A percentile compares a stretch with the other conserved stretches of the same genome.
Conservation (phyloP, 2,888 invertebrate genomes). For the Drosophila aldrichi region DNA sequence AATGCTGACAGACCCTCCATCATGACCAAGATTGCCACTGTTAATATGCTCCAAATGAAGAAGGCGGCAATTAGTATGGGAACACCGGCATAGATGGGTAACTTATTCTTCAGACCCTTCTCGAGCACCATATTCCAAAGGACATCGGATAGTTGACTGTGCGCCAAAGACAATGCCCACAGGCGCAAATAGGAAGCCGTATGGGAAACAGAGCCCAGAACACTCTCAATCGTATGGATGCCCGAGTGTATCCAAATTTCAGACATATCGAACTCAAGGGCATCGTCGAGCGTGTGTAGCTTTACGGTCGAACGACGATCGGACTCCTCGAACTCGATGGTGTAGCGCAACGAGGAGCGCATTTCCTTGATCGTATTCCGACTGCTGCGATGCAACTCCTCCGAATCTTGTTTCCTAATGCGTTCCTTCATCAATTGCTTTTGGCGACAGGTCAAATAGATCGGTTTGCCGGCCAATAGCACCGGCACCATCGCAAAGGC, state of each 20-base stretch:
- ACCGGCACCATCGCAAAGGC: slow-evolving; percentile 94
- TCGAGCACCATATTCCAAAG: slow-evolving; percentile 96
- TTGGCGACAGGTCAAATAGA: slow-evolving; percentile 88
- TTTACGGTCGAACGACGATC: slow-evolving; percentile 21
- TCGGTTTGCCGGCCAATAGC: slow-evolving; percentile 96
- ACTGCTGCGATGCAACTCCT: slow-evolving; percentile 11
- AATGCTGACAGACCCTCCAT: slow-evolving; percentile 99
- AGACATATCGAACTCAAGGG: slow-evolving; percentile 54
- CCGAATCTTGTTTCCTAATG: slow-evolving; percentile 23
- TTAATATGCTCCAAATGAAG: slow-evolving; percentile 95
- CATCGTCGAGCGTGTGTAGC: slow-evolving; percentile 20
- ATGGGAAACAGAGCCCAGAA: slow-evolving; percentile 96
- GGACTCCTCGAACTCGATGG: slow-evolving; percentile 78
- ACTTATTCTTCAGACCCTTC: slow-evolving; percentile 89
- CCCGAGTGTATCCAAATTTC: slow-evolving; percentile 83
- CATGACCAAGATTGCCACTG: slow-evolving; percentile 96
- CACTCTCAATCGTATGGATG: slow-evolving; percentile 88
- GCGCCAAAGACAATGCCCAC: slow-evolving; percentile 99
- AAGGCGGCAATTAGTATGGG: slow-evolving; percentile 93
- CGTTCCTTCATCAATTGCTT: slow-evolving; percentile 20
- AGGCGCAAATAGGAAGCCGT: slow-evolving; percentile 99
- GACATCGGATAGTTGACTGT: slow-evolving; percentile 95
- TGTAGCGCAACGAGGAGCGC: slow-evolving; percentile 51
- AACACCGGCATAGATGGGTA: slow-evolving; percentile 82
- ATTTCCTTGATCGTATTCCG: slow-evolving; percentile 55